These are phyloP conservation scores for Pristionchus fissidentatus DNA, from an alignment of 2,888 invertebrate species.

Conservation along the genomic window DNA sequence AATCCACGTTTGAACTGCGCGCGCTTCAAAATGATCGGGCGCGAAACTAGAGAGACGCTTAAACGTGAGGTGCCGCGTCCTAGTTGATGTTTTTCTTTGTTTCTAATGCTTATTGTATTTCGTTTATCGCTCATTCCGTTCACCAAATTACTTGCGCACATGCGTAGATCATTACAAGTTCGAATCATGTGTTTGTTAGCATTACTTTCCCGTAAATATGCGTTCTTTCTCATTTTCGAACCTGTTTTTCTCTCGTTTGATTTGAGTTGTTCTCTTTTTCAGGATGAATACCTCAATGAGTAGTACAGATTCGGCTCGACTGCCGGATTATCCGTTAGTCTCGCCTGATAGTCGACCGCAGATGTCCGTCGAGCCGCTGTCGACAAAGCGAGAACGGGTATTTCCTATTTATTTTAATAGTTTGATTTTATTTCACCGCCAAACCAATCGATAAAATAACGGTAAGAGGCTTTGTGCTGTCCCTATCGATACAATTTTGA, in stretches of 20 bases:
- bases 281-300: conserved; percentile 14
- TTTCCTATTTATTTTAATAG: not conserved
- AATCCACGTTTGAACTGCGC: not conserved
- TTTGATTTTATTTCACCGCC: not conserved
- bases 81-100: no score
- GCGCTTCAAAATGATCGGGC: not conserved
- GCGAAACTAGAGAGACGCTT: no score
- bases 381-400: conserved; percentile 60
- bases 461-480: no score
- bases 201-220: no score
- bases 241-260: not conserved
- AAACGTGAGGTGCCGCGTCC: no score
- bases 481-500: not conserved
- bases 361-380: conserved; percentile 51
- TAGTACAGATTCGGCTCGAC: conserved; percentile 33
- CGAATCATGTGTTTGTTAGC: no score
- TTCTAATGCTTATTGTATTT: no score
- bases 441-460: no score
- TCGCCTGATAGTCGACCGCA: conserved; percentile 4
- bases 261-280: not conserved
- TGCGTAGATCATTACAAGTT: no score
- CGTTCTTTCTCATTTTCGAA: no score
- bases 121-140: no score
- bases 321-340: conserved; percentile 12
- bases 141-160: no score